These are phyloP conservation scores for Gerris buenoi DNA, from an alignment of 1,140 invertebrate species.

Conservation along the genomic window DNA sequence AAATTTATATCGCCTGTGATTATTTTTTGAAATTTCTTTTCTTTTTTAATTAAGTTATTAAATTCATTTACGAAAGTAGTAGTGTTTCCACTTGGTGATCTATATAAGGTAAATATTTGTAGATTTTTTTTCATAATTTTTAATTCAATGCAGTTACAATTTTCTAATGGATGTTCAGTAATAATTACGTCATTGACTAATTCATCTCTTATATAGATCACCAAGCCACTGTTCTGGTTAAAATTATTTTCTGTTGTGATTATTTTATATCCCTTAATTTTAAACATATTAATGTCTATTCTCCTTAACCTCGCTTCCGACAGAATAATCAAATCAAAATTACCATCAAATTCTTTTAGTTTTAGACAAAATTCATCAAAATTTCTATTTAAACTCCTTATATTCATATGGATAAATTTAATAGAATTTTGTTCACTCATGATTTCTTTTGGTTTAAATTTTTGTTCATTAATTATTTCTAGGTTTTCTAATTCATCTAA, in stretches of 20 bases:
- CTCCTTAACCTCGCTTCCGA: not conserved
- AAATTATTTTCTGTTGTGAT: not conserved
- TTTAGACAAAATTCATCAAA: not conserved
- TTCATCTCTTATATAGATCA: not conserved
- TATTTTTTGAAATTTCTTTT: not conserved
- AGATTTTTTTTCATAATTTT: not conserved
- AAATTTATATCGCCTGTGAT: not conserved
- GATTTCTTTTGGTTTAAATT: not conserved
- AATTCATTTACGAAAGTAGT: not conserved
- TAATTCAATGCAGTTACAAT: not conserved
- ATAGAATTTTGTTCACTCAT: not conserved
- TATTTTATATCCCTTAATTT: not conserved
- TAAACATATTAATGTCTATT: not conserved
- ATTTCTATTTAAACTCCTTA: not conserved
- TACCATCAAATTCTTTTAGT: not conserved
- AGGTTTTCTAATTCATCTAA: not conserved
- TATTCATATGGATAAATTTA: not conserved
- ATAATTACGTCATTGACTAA: not conserved
- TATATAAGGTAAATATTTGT: not conserved
- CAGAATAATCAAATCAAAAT: not conserved
- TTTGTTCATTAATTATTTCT: not conserved
- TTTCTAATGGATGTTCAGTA: not conserved
- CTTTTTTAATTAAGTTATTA: not conserved
- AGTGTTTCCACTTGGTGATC: not conserved
- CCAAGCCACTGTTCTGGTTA: not conserved